Conservation (phyloP, 1,140 invertebrate genomes). For the Neodiprion lecontei region DNA sequence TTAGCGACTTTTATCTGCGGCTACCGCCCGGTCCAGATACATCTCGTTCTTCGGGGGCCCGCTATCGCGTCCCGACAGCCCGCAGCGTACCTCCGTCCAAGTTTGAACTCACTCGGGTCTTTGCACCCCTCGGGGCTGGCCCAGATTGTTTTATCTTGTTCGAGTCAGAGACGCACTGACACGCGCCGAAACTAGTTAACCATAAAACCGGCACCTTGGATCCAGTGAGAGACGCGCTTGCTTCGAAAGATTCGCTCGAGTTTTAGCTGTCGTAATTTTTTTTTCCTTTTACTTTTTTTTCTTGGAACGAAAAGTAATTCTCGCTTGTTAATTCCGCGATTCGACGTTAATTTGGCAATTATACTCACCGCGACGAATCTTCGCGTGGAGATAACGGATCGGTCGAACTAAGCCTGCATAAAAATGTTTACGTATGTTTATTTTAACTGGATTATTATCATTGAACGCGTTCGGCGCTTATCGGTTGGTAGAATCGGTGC, state of each 20-base stretch:
- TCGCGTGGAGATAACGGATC: neutral
- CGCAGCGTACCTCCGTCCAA: neutral
- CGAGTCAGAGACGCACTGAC: constrained; percentile 5
- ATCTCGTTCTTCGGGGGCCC: constrained; percentile 29
- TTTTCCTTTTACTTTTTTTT: neutral
- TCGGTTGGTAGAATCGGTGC: neutral
- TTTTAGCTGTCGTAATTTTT: neutral
- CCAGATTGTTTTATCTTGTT: constrained; percentile 9
- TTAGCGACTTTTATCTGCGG: constrained; percentile 47
- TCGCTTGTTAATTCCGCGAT: no score
- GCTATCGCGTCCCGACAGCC: constrained; percentile 16
- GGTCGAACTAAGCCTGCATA: neutral
- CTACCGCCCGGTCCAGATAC: constrained; percentile 43
- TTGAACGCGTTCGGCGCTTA: neutral
- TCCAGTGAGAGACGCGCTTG: neutral
- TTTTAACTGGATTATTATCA: neutral
- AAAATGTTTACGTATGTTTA: constrained; percentile 3
- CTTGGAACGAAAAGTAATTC: no score
- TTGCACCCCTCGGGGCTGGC: neutral
- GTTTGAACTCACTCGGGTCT: constrained; percentile 6
- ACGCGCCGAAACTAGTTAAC: neutral
- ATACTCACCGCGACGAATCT: no score
- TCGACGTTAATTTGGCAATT: no score
- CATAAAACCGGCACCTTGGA: neutral
- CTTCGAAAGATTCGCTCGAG: neutral